A percentile compares a stretch with the other conserved stretches of the same genome.
phyloP scores from a whole-genome alignment of 2,888 invertebrate species.

The Sesamia inferens region DNA sequence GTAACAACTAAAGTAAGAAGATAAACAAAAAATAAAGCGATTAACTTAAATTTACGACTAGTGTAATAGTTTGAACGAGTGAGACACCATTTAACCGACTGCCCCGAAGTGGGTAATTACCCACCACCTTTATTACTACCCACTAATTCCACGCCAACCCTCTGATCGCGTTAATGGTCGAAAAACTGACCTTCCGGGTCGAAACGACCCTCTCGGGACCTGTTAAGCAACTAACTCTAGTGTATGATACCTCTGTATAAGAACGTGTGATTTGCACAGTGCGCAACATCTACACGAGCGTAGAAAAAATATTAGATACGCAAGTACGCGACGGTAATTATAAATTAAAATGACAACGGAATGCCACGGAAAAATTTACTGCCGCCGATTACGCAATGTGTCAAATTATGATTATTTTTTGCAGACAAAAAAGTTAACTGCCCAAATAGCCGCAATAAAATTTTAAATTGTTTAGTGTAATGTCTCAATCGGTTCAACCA shows the following conservation, averaged over 20 bases:
- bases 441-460: slow-evolving; percentile 60
- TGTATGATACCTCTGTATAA: slow-evolving; percentile 65
- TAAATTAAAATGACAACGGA: slow-evolving; percentile 48
- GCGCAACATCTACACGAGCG: slow-evolving; percentile 11
- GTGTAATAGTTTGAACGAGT: slow-evolving; percentile 59
- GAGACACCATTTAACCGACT: slow-evolving; percentile 74
- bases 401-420: slow-evolving; percentile 41
- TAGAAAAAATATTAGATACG: slow-evolving; percentile 36
- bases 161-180: slow-evolving; percentile 86
- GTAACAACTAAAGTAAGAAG: slow-evolving; percentile 12
- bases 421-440: slow-evolving; percentile 50
- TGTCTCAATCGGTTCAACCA: slow-evolving; percentile 63
- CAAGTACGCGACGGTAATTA: slow-evolving; percentile 15
- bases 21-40: slow-evolving; percentile 56
- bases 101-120: slow-evolving; percentile 86
- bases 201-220: slow-evolving; percentile 82
- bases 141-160: slow-evolving; percentile 83
- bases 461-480: slow-evolving; percentile 61
- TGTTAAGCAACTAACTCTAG: slow-evolving; percentile 81
- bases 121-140: slow-evolving; percentile 82
- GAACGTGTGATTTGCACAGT: slow-evolving; percentile 72
- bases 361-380: slow-evolving; percentile 39
- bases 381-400: slow-evolving; percentile 44
- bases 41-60: slow-evolving; percentile 60
- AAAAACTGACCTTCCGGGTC: slow-evolving; percentile 88